Evolutionary conservation across 2,888 invertebrate genomes (phyloP), one percentile per base, ranked within the genome.

Genomic region (Mesopsocus fuscifrons): DNA sequence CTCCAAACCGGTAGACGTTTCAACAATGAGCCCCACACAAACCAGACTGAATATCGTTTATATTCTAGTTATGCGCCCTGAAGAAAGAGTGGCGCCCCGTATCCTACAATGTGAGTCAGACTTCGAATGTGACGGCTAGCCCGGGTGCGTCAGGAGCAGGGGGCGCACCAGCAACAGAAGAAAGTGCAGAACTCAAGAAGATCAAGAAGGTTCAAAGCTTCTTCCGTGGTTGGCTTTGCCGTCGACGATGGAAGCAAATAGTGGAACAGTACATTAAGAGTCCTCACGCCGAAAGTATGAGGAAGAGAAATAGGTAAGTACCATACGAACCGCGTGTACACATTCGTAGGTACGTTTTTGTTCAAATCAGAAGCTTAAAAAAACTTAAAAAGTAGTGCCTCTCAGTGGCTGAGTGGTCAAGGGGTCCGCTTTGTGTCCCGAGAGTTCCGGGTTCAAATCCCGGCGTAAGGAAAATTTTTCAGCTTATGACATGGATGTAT

Each of bases 211-310:
- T 78, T 15, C 78, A 91, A 67, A 88, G 88, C 57, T 89, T 91
- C 64, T 89, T 91, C 64, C 72, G 89, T 4, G 91, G 91, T 9
- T 91, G 91, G 91, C 61, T 91, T 44, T 91, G 89, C 58, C 70
- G 91, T 9, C 67, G 89, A 6, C 68, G 89, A 33, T 91, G 91
- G 91, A 91, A 91, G 60, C 88, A 88, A 59, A 91, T 91, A 44
- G 89, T 91, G 15, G 88, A 89, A 53, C 83, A 89, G 58, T 91
- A 91, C 60, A 91, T 91, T 56, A 84, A 85, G 58, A 88, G 87
- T 47, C 89, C 89, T 0, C 89, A 91, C 57, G 89, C 89, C 1
- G 88, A 89, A 59, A 88, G 83, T 57, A 88, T 91, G 88, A 67
- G 89, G 44, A 89, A 88, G 58, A 64, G 91, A 45, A 91, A 91